phyloP scores from a whole-genome alignment of 2,797 vertebrate genomes.

The Malacoraja senta region DNA sequence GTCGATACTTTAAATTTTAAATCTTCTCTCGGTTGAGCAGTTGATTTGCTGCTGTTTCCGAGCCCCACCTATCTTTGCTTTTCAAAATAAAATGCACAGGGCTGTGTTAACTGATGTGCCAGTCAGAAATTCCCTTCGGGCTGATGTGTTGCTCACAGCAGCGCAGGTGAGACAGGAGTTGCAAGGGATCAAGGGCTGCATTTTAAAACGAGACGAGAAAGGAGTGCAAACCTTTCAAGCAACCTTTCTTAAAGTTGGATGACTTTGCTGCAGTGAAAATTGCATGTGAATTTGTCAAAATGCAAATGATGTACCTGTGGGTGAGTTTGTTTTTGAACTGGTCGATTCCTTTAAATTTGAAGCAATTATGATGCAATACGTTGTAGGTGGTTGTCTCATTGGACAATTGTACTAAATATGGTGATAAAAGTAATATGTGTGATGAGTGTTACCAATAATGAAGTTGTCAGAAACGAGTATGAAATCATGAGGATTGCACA shows the following conservation, averaged over 20 bases:
- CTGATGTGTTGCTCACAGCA: conserved; percentile 18
- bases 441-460: not conserved
- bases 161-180: not conserved
- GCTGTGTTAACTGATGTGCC: not conserved
- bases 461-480: not conserved
- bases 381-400: not conserved
- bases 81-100: not conserved
- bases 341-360: conserved; percentile 1
- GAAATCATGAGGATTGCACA: not conserved
- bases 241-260: not conserved
- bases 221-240: not conserved
- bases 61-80: conserved; percentile 31
- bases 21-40: not conserved
- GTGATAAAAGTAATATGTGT: not conserved
- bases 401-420: not conserved
- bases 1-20: not conserved
- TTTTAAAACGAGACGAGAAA: not conserved
- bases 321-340: conserved; percentile 26
- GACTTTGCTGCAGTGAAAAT: not conserved
- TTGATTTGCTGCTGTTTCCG: not conserved
- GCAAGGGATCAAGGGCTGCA: not conserved
- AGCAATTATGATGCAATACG: not conserved
- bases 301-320: conserved; percentile 29
- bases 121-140: conserved; percentile 28
- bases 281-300: conserved; percentile 17